Base-by-base conservation (phyloP, 2,888 invertebrate species). In the Scaptomyza reducta region DNA sequence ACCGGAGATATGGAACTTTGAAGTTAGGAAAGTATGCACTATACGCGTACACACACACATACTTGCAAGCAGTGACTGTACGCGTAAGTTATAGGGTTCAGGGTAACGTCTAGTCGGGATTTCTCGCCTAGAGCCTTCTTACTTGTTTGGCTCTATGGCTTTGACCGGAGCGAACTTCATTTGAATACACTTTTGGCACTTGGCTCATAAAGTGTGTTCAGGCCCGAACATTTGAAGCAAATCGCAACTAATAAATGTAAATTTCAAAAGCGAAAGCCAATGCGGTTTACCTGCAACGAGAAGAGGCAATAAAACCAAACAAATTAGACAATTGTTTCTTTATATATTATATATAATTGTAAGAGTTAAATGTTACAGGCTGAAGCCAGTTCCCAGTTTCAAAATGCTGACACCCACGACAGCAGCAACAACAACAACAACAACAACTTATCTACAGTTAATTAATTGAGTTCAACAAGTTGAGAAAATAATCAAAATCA, bases 391-490 rank as follows among this genome's bases (percentile, higher is more conserved):
- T n/a, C n/a, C n/a, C 77, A 77, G 80, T 69, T 79, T 50, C 11
- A 9, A 50, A 38, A 50, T 11, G 50, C 49, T 33, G 33, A 49
- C 49, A 49, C 49, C 49, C 49, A 38, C 50, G 35, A 22, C 69
- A 40, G 14, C 38, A 38, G n/a, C 35, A 35, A 6, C 35, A 68
- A 79, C n/a, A n/a, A 87, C 84, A 87, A 87, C 87, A 87, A 87
- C 87, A 62, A 69, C 75, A 67, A 86, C 66, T 77, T 81, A 81
- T 82, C 88, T 84, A 47, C 47, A 58, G 78, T 83, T 89, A 89
- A 88, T 89, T 89, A 88, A 89, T 88, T 89, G 89, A 78, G 89
- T 89, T 89, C 89, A 89, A 89, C 74, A 79, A 89, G 89, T 86
- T 88, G 66, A 87, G 68, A 70, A 83, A 77, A 79, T 87, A 89